Percentiles rank a stretch among this genome's conserved stretches.
phyloP scores from a whole-genome alignment of 2,888 invertebrate genomes.

The Pyrgus malvae region DNA sequence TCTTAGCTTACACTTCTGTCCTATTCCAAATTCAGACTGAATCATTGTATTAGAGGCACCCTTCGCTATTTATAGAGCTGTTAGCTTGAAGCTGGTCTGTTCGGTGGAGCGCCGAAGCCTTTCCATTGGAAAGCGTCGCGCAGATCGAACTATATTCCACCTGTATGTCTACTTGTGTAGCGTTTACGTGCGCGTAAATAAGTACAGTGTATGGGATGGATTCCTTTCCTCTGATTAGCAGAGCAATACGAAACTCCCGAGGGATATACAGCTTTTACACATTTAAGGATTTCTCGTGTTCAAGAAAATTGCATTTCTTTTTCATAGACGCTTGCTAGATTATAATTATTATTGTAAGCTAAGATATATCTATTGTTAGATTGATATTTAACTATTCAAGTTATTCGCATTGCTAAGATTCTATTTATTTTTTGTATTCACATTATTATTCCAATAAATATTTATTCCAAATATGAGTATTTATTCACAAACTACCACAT shows the following conservation, averaged over 20 bases:
- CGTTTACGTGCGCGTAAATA: conserved; percentile 45
- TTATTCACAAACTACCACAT: conserved; percentile 29
- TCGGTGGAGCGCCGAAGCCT: background rate
- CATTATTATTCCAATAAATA: conserved; percentile 54
- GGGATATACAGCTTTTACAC: conserved; percentile 26
- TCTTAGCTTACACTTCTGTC: conserved; percentile 19
- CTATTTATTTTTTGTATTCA: conserved; percentile 71
- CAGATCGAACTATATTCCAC: background rate
- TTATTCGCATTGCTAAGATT: conserved; percentile 50
- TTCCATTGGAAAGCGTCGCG: conserved; percentile 10
- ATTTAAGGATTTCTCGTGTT: conserved; percentile 27
- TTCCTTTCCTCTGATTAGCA: conserved; percentile 78
- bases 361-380: conserved; percentile 23
- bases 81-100: background rate
- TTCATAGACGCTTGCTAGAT: conserved; percentile 28
- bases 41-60: conserved; percentile 11
- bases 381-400: conserved; percentile 22
- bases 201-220: conserved; percentile 47
- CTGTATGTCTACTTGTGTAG: conserved; percentile 15
- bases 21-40: conserved; percentile 28
- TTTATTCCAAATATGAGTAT: conserved; percentile 47
- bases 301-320: conserved; percentile 31
- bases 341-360: conserved; percentile 29
- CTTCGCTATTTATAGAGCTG: conserved; percentile 14
- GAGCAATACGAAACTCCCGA: conserved; percentile 73